Conservation (phyloP, 2,113 vertebrate genomes). For the Muscicapa adusta region DNA sequence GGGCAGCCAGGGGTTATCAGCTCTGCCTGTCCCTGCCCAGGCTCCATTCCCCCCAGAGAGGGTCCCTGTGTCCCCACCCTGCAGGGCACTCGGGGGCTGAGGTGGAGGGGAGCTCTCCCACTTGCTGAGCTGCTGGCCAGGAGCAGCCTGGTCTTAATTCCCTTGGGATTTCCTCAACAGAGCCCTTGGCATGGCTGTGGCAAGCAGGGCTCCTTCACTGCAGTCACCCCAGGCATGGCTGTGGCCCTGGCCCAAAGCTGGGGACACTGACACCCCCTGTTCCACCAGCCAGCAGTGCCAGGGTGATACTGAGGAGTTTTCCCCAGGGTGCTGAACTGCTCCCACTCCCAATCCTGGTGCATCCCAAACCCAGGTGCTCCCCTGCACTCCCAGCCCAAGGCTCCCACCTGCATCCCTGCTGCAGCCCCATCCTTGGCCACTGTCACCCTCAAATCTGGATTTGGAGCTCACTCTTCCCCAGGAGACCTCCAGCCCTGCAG, state of each 20-base stretch:
- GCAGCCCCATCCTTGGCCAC: background rate
- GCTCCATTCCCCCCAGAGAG: fast-evolving
- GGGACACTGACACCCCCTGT: fast-evolving
- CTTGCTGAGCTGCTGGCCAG: background rate
- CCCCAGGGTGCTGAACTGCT: fast-evolving
- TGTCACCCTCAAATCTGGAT: background rate
- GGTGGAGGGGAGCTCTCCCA: background rate
- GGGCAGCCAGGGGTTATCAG: background rate
- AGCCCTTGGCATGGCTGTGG: background rate
- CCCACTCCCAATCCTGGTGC: background rate
- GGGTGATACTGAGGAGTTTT: background rate
- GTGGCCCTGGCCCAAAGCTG: background rate
- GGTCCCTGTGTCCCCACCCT: background rate
- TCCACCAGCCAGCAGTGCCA: background rate
- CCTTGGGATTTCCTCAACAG: background rate
- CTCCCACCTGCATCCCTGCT: background rate
- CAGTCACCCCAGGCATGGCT: fast-evolving
- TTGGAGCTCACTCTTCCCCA: fast-evolving
- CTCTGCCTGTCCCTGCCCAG: background rate
- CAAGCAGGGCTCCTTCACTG: background rate
- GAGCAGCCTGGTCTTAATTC: background rate
- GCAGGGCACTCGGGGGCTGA: background rate
- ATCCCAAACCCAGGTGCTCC: background rate
- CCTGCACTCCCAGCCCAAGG: background rate
- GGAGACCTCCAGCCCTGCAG: background rate